These are phyloP conservation scores for Papilio polytes DNA, from an alignment of 1,140 invertebrate genomes.

Conservation along the genomic window DNA sequence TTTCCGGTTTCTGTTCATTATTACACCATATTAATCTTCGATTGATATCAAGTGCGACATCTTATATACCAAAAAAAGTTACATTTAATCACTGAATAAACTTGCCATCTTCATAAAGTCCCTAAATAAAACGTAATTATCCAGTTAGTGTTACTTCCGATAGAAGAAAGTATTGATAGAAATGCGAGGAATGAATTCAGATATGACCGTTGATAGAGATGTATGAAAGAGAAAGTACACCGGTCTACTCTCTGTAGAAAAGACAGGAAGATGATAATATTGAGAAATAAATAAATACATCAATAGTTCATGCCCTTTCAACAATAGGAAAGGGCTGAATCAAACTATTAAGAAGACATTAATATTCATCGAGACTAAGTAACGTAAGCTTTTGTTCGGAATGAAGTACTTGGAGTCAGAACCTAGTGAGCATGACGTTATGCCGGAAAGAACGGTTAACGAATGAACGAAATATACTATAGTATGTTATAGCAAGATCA, in stretches of 20 bases:
- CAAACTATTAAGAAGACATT: constrained; percentile 5
- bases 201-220: no score
- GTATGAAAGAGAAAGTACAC: no score
- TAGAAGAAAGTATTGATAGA: no score
- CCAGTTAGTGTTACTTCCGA: no score
- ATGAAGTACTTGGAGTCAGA: background rate
- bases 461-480: background rate
- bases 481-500: background rate
- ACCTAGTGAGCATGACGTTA: background rate
- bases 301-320: background rate
- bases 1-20: constrained; percentile 11
- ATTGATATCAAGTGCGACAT: background rate
- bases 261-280: no score
- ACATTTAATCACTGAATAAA: background rate
- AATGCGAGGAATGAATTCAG: no score
- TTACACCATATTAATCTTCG: background rate
- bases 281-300: no score
- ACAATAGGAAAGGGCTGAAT: background rate
- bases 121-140: no score
- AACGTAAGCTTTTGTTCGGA: background rate
- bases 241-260: no score
- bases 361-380: background rate
- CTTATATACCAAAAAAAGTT: background rate
- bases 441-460: no score
- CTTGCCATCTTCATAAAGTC: no score